Evolutionary conservation across 2,888 invertebrate genomes (phyloP).

Genomic region (Cepaea hortensis): DNA sequence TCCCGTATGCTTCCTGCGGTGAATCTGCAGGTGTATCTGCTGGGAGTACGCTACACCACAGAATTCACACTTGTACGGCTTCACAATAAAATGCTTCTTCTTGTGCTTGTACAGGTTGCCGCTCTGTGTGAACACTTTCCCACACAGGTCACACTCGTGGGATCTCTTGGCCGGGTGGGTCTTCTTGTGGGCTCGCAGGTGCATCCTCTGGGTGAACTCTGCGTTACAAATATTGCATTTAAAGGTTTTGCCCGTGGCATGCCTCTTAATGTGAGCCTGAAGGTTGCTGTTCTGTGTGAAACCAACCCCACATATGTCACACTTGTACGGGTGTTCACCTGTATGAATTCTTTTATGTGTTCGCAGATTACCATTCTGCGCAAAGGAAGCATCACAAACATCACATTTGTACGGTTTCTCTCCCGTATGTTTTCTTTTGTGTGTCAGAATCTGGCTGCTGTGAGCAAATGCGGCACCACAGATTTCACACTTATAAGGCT

Average conservation of each 20-base stretch:
- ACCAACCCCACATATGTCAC: slow-evolving; percentile 10
- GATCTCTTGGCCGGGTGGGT: slow-evolving; percentile 49
- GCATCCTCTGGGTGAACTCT: slow-evolving; percentile 11
- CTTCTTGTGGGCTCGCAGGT: slow-evolving; percentile 45
- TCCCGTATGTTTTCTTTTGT: slow-evolving; percentile 50
- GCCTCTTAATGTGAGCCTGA: slow-evolving; percentile 35
- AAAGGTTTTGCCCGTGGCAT: slow-evolving; percentile 43
- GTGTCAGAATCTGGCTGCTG: slow-evolving; percentile 45
- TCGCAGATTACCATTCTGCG: slow-evolving; percentile 30
- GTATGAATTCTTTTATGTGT: slow-evolving; percentile 42
- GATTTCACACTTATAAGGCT: slow-evolving; percentile 36
- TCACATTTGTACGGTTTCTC: slow-evolving; percentile 46
- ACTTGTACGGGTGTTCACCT: slow-evolving; percentile 13
- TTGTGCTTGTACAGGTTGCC: slow-evolving; percentile 1
- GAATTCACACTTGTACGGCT: slow-evolving; percentile 37
- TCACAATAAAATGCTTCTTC: slow-evolving; percentile 19
- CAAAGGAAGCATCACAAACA: slow-evolving; percentile 7
- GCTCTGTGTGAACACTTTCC: slow-evolving; percentile 10
- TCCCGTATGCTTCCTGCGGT: slow-evolving; percentile 49
- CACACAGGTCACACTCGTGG: slow-evolving; percentile 25
- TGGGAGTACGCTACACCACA: slow-evolving; percentile 43
- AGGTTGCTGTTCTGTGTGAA: slow-evolving; percentile 12
- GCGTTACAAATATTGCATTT: slow-evolving; percentile 29
- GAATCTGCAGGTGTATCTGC: slow-evolving; percentile 39
- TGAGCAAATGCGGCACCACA: slow-evolving; percentile 22